These are phyloP conservation scores for Apis mellifera DNA, from an alignment of 1,140 invertebrate genomes.

Conservation along the genomic window DNA sequence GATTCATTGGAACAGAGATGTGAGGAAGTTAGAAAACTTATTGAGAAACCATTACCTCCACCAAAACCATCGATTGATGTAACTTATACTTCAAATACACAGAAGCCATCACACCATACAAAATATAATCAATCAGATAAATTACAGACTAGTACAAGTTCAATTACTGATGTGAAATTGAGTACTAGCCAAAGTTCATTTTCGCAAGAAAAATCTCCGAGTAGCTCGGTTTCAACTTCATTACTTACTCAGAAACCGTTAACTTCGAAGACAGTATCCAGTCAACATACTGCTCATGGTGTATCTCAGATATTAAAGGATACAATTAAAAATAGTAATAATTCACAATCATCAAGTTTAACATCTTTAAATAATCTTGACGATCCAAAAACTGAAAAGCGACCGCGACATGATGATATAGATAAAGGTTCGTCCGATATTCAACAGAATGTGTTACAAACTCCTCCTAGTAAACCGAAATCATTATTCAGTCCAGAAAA, in stretches of 20 bases:
- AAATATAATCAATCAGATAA: constrained; percentile 71
- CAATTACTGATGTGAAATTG: constrained; percentile 30
- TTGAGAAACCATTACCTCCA: constrained; percentile 72
- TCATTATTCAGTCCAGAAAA: constrained; percentile 83
- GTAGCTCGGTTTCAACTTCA: neutral
- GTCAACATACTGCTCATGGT: constrained; percentile 58
- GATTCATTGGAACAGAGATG: constrained; percentile 72
- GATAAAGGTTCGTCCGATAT: constrained; percentile 44
- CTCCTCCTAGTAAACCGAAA: constrained; percentile 66
- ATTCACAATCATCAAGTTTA: constrained; percentile 56
- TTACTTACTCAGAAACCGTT: constrained; percentile 51
- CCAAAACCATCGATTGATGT: constrained; percentile 72
- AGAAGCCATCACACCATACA: constrained; percentile 72
- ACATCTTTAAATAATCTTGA: constrained; percentile 63
- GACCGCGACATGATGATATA: constrained; percentile 53
- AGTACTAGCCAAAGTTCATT: constrained; percentile 46
- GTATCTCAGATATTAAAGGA: constrained; percentile 71
- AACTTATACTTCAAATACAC: constrained; percentile 71
- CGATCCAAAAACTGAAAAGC: constrained; percentile 68
- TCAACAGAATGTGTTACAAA: constrained; percentile 51
- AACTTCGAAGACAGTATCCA: constrained; percentile 30
- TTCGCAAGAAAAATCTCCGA: constrained; percentile 66
- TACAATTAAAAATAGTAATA: constrained; percentile 73
- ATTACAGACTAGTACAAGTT: constrained; percentile 39
- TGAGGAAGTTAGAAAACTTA: constrained; percentile 76